Conservation (phyloP, 2,797 vertebrate genomes). For the Morelia viridis region DNA sequence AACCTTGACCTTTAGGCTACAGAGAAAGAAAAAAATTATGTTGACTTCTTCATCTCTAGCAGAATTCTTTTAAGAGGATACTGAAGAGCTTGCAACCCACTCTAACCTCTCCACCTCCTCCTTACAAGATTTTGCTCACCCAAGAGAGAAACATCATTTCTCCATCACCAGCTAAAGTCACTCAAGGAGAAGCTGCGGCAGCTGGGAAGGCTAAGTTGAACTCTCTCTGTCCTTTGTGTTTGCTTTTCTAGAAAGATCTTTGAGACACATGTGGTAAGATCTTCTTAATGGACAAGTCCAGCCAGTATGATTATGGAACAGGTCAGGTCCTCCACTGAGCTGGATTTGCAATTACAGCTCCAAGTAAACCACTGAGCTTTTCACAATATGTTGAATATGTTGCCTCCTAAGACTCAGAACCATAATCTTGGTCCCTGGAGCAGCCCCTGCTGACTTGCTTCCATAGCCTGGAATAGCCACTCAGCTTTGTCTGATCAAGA, state of each 20-base stretch:
- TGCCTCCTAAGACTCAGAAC: background rate
- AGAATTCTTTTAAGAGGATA: background rate
- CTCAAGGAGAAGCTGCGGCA: background rate
- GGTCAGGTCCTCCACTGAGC: background rate
- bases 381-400: background rate
- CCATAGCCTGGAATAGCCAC: background rate
- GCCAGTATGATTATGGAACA: background rate
- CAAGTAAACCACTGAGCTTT: background rate
- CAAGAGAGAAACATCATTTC: background rate
- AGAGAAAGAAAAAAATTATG: background rate
- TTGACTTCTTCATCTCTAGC: background rate
- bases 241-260: background rate
- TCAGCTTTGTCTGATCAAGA: background rate
- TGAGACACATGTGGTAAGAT: background rate
- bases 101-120: background rate
- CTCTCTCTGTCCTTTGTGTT: background rate
- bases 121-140: background rate
- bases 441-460: background rate
- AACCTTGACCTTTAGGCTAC: background rate
- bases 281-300: background rate
- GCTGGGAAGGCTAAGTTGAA: background rate
- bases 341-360: background rate
- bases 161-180: background rate
- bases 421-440: background rate
- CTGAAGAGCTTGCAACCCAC: background rate